Percentiles rank a stretch among this genome's conserved stretches.
phyloP scores from a whole-genome alignment of 2,888 invertebrate genomes.

The Diachrysia chrysitis region DNA sequence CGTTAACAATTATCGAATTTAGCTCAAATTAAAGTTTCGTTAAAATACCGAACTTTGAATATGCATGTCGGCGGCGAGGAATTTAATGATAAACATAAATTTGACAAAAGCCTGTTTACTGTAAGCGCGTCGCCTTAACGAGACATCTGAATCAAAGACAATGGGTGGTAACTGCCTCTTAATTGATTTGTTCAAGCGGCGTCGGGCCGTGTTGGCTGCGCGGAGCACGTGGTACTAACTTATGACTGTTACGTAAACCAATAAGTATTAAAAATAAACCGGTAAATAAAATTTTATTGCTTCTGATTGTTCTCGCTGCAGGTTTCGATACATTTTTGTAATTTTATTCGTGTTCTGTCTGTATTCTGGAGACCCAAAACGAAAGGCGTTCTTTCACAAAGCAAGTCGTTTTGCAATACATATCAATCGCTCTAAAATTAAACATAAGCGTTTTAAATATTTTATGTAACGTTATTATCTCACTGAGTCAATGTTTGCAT shows the following conservation, averaged over 20 bases:
- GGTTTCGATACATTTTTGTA: conserved; percentile 50
- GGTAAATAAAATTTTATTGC: conserved; percentile 47
- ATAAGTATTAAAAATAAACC: conserved; percentile 49
- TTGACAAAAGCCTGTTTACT: conserved; percentile 73
- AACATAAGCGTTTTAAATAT: conserved; percentile 34
- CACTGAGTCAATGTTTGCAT: conserved; percentile 54
- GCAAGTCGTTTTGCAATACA: conserved; percentile 44
- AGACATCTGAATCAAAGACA: conserved; percentile 81
- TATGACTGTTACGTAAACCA: conserved; percentile 49
- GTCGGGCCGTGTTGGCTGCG: conserved; percentile 29
- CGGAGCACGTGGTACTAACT: conserved; percentile 49
- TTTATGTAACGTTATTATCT: conserved; percentile 56
- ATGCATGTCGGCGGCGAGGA: conserved; percentile 68
- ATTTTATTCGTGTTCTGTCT: conserved; percentile 51
- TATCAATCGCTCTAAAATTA: conserved; percentile 48
- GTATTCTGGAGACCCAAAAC: conserved; percentile 40
- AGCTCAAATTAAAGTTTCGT: conserved; percentile 81
- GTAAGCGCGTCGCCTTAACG: conserved; percentile 71
- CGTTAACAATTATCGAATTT: conserved; percentile 72
- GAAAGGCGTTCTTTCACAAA: conserved; percentile 50
- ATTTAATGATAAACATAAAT: conserved; percentile 81
- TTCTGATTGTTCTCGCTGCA: conserved; percentile 45
- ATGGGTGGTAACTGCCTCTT: conserved; percentile 75
- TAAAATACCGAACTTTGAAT: conserved; percentile 76
- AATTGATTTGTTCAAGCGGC: conserved; percentile 76